Evolutionary conservation across 2,113 vertebrate species (phyloP), one percentile per base, ranked within the genome.

Genomic region (Symphodus melops): DNA sequence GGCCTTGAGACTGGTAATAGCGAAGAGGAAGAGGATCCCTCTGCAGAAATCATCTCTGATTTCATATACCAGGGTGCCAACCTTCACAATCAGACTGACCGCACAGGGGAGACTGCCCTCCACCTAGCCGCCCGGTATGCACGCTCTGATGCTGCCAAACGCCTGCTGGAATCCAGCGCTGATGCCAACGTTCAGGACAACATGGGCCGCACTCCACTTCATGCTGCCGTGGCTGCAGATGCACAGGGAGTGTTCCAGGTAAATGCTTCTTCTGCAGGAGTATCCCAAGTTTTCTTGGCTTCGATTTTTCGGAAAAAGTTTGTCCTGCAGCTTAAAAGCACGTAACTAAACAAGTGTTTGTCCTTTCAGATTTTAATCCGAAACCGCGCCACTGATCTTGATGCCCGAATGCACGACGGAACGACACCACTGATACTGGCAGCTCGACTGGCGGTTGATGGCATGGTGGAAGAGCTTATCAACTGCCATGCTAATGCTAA

Each of bases 211-310:
- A 99, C 97, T 0, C 97, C 98, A 0, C 95, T 99, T 16, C 98
- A 99, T 0, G 97, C 98, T 0, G 97, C 98, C 0, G 97, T 99
- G 56, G 97, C 98, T 0, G 96, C 98, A 0, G 98, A 99, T 0
- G 98, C 98, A 0, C 98, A 99, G 56, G 98, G 98, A 0, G 98
- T 99, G 72, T 99, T 99, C 89, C 98, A 99, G 98, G 98, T 99
- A 77, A 42, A 7, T 1, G 3, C 61, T 44, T 51, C 17, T 1
- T 57, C 51, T 12, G 1, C 13, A 11, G 0, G 4, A 54, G 13
- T 55, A 12, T 42, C 9, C 8, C 37, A 7, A 21, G 60, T 8
- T 28, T 28, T 71, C 17, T 28, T 23, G 37, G 41, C 20, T 48
- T 49, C 58, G 36, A 20, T 37, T 64, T 37, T 64, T 63, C 49